Base-by-base conservation (phyloP, 1,140 invertebrate genomes). In the Lasioglossum baleicum region DNA sequence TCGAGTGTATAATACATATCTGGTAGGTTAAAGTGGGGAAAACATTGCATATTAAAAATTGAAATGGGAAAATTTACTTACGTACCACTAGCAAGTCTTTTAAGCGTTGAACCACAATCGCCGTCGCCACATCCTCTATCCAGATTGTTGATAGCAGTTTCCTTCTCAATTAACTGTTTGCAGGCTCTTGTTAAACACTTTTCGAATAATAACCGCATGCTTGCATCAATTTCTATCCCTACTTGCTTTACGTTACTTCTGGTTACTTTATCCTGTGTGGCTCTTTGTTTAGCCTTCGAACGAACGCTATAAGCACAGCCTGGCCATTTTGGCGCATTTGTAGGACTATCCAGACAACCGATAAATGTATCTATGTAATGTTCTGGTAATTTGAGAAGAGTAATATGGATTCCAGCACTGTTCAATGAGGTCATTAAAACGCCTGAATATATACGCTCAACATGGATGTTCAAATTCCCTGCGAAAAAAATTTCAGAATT, bases 91-190 rank as follows among this genome's bases (percentile, higher is more conserved):
- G 95, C 95, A 63, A 97, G 95, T 71, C 94, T 93, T 65, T 94
- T 94, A 17, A 97, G 90, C 0, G 97, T 97, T 1, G 94, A 94
- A 6, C 97, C 97, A 90, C 96, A 97, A 88, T 98, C 97, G 0
- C 96, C 96, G 89, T 98, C 97, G 2, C 97, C 97, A 89, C 96
- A 95, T 7, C 95, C 95, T 0, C 94, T 94, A 89, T 98, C 97
- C 20, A 98, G 88, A 40, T 92, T 90, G 90, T 98, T 97, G 2
- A 97, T 91, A 10, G 93, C 80, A 2, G 91, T 85, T 88, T 96
- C 95, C 53, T 94, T 92, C 26, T 93, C 85, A 22, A 95, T 92
- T 42, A 97, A 82, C 7, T 88, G 91, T 44, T 93, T 76, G 56
- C 94, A 94, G 15, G 94, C 94, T 44, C 87, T 90, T 67, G 83